Percentiles rank a stretch among this genome's conserved stretches.
phyloP scores from a whole-genome alignment of 2,888 invertebrate genomes.

The Cephus pulcher region DNA sequence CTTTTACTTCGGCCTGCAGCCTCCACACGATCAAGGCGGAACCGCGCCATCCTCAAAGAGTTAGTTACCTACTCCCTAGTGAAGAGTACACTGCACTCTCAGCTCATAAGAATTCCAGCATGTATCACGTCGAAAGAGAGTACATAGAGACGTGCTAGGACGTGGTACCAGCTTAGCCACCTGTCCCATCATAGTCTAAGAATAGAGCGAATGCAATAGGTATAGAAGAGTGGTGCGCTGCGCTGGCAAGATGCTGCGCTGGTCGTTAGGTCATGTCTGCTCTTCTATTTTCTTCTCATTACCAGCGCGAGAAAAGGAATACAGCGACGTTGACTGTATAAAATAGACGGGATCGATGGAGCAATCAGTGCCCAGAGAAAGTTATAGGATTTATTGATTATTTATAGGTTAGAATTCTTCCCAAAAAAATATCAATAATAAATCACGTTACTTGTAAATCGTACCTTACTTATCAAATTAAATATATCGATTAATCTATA shows the following conservation, averaged over 20 bases:
- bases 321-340: slow-evolving; percentile 16
- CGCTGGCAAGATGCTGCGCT: slow-evolving; percentile 34
- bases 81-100: slow-evolving; percentile 11
- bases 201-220: slow-evolving; percentile 21
- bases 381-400: neutral
- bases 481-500: neutral
- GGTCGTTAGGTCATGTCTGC: slow-evolving; percentile 41
- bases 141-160: slow-evolving; percentile 18
- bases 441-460: neutral
- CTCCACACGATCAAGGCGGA: slow-evolving; percentile 5
- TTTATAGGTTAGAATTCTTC: neutral
- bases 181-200: slow-evolving; percentile 15
- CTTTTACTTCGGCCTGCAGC: neutral
- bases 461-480: neutral
- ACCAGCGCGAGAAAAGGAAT: slow-evolving; percentile 27
- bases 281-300: slow-evolving; percentile 28
- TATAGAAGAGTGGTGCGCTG: slow-evolving; percentile 24
- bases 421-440: neutral
- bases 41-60: slow-evolving; percentile 5
- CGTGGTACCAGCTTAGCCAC: slow-evolving; percentile 21
- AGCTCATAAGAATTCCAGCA: slow-evolving; percentile 18
- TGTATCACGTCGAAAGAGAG: slow-evolving; percentile 28
- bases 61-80: slow-evolving; percentile 6
- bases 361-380: neutral
- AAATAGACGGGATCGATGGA: neutral